phyloP scores from a whole-genome alignment of 2,113 vertebrate species.

The Aptenodytes forsteri region DNA sequence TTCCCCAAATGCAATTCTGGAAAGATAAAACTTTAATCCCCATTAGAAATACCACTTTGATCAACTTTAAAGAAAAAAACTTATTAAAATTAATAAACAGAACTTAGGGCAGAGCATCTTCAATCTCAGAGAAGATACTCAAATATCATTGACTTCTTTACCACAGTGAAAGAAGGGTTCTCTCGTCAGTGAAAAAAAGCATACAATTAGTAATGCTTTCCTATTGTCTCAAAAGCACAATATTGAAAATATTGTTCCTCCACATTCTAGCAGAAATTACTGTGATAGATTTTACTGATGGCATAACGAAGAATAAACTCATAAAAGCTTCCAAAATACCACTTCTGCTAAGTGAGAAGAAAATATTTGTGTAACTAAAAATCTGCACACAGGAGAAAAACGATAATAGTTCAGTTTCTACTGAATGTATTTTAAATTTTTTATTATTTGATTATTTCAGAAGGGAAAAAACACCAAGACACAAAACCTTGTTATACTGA shows the following conservation, averaged over 20 bases:
- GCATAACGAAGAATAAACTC: background rate
- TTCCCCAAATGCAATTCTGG: background rate
- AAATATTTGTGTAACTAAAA: background rate
- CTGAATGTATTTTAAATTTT: background rate
- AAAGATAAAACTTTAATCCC: background rate
- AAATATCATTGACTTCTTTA: background rate
- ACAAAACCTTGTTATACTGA: background rate
- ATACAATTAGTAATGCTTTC: background rate
- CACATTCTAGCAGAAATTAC: background rate
- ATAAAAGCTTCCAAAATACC: slow-evolving; percentile 36
- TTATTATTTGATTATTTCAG: background rate
- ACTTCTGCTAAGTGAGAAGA: background rate
- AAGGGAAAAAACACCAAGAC: background rate
- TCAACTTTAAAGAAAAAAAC: background rate
- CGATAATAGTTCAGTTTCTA: background rate
- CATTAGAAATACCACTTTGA: background rate
- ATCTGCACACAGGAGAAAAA: background rate
- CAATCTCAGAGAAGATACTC: background rate
- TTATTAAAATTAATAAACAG: background rate
- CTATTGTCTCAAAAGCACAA: background rate
- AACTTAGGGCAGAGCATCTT: background rate
- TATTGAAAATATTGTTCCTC: background rate
- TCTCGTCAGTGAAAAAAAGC: background rate
- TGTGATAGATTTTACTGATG: background rate
- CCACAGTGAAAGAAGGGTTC: background rate